phyloP scores from a whole-genome alignment of 1,140 invertebrate species.

The Idris sp. region DNA sequence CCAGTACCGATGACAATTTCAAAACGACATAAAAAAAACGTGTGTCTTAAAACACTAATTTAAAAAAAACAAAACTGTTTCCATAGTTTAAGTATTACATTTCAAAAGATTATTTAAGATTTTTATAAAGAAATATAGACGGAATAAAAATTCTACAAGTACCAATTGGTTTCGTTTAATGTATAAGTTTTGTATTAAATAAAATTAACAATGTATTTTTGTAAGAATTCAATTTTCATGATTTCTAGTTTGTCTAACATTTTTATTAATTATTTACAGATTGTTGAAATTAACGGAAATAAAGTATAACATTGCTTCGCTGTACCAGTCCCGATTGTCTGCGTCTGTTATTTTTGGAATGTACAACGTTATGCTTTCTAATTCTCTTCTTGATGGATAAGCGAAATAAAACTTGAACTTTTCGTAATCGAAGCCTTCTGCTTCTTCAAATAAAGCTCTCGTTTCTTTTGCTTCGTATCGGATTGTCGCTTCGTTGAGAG shows the following conservation, averaged over 20 bases:
- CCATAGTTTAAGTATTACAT: no score
- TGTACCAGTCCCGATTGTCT: conserved; percentile 43
- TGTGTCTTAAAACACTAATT: no score
- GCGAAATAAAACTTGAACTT: conserved; percentile 53
- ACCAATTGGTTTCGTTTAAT: no score
- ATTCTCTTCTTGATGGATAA: not conserved
- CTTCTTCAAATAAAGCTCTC: conserved; percentile 21
- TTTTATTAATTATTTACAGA: no score
- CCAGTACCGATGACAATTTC: conserved; percentile 74
- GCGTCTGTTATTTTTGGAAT: conserved; percentile 45
- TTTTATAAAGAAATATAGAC: no score
- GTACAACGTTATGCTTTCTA: conserved; percentile 35
- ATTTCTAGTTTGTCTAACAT: no score
- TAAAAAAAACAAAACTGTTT: no score
- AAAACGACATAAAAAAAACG: conserved; percentile 76
- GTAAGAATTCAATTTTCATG: no score
- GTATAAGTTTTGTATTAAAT: no score
- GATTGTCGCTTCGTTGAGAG: conserved; percentile 63
- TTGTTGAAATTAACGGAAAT: conserved; percentile 10
- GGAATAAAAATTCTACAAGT: no score
- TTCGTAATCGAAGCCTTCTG: conserved; percentile 20
- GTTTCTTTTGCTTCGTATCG: conserved; percentile 24
- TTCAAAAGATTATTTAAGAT: no score
- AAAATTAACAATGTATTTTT: no score
- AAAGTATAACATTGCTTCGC: conserved; percentile 23